A percentile compares a stretch with the other conserved stretches of the same genome.
Evolutionary conservation across 1,140 invertebrate genomes (phyloP).

Genomic region (Drosophila melanica): DNA sequence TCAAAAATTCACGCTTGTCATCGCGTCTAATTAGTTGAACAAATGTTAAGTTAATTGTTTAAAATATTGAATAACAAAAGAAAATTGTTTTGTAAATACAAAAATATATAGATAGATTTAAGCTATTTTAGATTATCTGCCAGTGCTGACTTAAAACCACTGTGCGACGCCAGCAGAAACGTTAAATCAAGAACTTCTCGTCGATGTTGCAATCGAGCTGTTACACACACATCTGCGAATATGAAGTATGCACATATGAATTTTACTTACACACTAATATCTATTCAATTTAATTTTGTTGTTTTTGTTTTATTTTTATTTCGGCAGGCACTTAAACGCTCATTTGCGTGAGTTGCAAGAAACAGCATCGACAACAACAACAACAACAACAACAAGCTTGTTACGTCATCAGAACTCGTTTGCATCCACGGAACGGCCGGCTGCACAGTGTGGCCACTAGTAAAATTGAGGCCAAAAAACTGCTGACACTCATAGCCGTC

Average conservation of each 20-base stretch:
- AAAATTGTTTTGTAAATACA: background rate
- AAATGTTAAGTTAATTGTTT: background rate
- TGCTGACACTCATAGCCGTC: conserved; percentile 54
- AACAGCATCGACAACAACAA: conserved; percentile 31
- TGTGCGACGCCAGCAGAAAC: conserved; percentile 24
- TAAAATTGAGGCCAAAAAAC: conserved; percentile 51
- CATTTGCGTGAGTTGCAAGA: conserved; percentile 66
- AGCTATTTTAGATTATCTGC: background rate
- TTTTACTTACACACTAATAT: conserved; percentile 17
- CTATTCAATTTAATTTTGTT: conserved; percentile 56
- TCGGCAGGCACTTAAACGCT: conserved; percentile 38
- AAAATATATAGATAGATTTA: background rate
- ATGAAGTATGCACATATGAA: conserved; percentile 15
- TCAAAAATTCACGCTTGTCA: conserved; percentile 2
- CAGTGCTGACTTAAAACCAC: background rate
- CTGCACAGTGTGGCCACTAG: conserved; percentile 46
- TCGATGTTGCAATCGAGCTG: conserved; percentile 61
- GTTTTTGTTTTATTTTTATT: conserved; percentile 55
- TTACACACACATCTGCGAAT: background rate
- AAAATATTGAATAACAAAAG: background rate
- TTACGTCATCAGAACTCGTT: conserved; percentile 80
- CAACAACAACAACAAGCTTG: conserved; percentile 25
- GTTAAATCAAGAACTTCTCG: conserved; percentile 61
- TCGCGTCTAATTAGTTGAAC: background rate
- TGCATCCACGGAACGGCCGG: conserved; percentile 49